These are phyloP conservation scores for Drosophila borborema DNA, from an alignment of 2,888 invertebrate genomes.

Conservation along the genomic window DNA sequence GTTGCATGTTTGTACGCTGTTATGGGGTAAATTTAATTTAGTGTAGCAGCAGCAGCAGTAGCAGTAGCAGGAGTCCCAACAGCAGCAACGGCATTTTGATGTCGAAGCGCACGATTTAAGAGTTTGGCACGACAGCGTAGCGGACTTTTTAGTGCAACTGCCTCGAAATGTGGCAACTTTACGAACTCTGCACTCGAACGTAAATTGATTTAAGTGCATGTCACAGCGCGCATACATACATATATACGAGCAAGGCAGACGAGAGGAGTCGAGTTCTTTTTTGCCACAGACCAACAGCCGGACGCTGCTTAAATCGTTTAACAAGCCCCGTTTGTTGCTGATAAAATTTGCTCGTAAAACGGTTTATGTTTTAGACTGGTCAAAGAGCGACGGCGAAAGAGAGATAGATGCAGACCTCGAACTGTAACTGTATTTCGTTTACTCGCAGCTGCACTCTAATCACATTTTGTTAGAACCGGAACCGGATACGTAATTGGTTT, in stretches of 20 bases:
- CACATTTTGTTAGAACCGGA: conserved; percentile 66
- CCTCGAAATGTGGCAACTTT: conserved; percentile 42
- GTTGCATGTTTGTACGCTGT: conserved; percentile 66
- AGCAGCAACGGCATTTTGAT: conserved; percentile 44
- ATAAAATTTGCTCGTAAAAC: conserved; percentile 75
- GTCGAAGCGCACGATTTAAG: conserved; percentile 72
- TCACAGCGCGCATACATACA: conserved; percentile 58
- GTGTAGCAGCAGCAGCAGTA: conserved; percentile 33
- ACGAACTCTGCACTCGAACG: conserved; percentile 49
- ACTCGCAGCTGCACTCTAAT: conserved; percentile 68
- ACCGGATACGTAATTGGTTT: conserved; percentile 71
- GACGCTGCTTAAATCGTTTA: conserved; percentile 67
- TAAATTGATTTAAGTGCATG: conserved; percentile 80
- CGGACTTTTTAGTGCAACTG: conserved; percentile 53
- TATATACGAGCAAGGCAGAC: conserved; percentile 15
- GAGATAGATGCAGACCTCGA: not conserved
- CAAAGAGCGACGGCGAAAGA: not conserved
- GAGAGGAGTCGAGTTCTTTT: not conserved
- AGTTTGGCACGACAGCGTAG: conserved; percentile 27
- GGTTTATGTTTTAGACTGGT: conserved; percentile 60
- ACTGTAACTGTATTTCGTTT: conserved; percentile 43
- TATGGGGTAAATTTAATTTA: conserved; percentile 76
- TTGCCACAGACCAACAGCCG: conserved; percentile 13
- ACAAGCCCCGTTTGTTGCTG: conserved; percentile 76
- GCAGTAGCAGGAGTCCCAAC: not conserved